phyloP scores from a whole-genome alignment of 1,140 invertebrate genomes.

The Trachymyrmex septentrionalis region DNA sequence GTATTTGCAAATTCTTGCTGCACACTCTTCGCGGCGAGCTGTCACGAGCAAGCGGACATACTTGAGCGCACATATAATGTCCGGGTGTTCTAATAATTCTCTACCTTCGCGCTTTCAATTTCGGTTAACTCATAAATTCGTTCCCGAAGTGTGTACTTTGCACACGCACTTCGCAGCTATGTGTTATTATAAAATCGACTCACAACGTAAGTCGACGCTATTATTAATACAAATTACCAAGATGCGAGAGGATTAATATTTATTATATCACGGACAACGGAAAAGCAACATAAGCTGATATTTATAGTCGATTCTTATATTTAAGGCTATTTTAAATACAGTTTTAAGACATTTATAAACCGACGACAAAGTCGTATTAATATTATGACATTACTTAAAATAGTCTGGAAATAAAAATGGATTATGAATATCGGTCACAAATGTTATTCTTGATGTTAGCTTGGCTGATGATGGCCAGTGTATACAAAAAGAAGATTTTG shows the following conservation, averaged over 20 bases:
- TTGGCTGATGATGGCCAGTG: background rate
- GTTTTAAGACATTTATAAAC: no score
- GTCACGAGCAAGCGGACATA: conserved; percentile 54
- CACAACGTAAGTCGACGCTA: background rate
- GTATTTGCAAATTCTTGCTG: conserved; percentile 62
- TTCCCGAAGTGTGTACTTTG: conserved; percentile 67
- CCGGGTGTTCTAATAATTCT: conserved; percentile 70
- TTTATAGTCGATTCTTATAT: no score
- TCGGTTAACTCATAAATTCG: conserved; percentile 71
- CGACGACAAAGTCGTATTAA: no score
- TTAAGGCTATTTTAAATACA: no score
- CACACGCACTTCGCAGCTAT: conserved; percentile 55
- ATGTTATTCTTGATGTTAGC: background rate
- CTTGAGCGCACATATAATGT: conserved; percentile 34
- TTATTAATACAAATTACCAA: background rate
- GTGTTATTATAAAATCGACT: conserved; percentile 15
- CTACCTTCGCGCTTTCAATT: conserved; percentile 68
- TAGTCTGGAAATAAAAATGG: no score
- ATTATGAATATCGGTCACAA: no score
- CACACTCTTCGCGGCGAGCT: conserved; percentile 57
- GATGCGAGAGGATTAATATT: background rate
- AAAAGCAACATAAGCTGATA: background rate
- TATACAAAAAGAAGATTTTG: background rate
- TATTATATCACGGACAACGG: background rate
- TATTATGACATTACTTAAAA: no score